Percentiles rank a stretch among this genome's conserved stretches.
Evolutionary conservation across 2,797 vertebrate species (phyloP).

Genomic region (Lepus townsendii): DNA sequence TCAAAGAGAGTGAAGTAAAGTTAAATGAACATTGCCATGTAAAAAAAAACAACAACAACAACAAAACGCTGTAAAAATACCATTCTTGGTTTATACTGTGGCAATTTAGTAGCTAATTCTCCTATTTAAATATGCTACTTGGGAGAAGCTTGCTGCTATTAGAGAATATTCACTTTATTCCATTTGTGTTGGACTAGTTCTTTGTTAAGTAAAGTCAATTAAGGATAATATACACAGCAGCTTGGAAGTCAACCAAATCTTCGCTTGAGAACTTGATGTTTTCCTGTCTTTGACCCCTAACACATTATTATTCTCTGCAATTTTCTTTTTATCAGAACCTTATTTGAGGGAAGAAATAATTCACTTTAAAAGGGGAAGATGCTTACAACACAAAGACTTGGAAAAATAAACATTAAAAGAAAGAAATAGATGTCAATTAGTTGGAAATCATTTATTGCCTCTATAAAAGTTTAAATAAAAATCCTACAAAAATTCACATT

Average conservation of each 20-base stretch:
- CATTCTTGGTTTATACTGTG: conserved; percentile 44
- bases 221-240: conserved; percentile 23
- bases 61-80: conserved; percentile 9
- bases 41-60: not conserved
- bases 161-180: conserved; percentile 25
- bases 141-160: conserved; percentile 19
- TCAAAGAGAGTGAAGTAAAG: conserved; percentile 27
- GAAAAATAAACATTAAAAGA: conserved; percentile 73
- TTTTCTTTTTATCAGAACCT: conserved; percentile 43
- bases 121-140: conserved; percentile 17
- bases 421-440: conserved; percentile 62
- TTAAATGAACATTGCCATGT: not conserved
- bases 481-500: conserved; percentile 85
- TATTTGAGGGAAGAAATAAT: conserved; percentile 27
- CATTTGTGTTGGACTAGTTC: not conserved
- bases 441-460: conserved; percentile 89
- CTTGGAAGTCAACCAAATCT: conserved; percentile 60
- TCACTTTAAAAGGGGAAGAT: conserved; percentile 44
- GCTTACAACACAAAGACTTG: conserved; percentile 50
- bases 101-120: conserved; percentile 55
- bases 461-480: conserved; percentile 84
- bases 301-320: not conserved
- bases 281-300: not conserved
- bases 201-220: conserved; percentile 35
- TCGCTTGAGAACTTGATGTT: conserved; percentile 1